Evolutionary conservation across 2,113 vertebrate species (phyloP).

Genomic region (Ciconia maguari): DNA sequence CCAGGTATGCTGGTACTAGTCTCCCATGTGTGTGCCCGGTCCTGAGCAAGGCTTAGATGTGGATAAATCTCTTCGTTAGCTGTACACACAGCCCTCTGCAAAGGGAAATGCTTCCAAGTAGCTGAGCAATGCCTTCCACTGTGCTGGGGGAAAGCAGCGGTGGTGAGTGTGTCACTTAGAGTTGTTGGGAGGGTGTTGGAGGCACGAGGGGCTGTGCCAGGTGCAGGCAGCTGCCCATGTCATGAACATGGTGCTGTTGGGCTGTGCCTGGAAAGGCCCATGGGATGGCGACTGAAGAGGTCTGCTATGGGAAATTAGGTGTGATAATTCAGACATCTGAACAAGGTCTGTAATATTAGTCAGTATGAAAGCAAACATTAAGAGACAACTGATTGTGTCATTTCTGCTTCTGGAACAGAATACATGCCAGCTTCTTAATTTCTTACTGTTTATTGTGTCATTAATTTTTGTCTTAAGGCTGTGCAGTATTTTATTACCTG

Average conservation of each 20-base stretch:
- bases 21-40: rapidly evolving
- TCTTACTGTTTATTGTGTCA: slow-evolving; percentile 8
- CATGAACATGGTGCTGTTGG: rapidly evolving
- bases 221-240: rapidly evolving
- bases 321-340: not conserved
- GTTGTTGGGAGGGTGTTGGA: too few relatives aligned
- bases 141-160: not conserved
- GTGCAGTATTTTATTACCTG: not conserved
- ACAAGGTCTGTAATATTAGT: not conserved
- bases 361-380: not conserved
- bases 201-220: rapidly evolving
- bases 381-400: not conserved
- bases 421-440: not conserved
- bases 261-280: not conserved
- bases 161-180: rapidly evolving
- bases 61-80: not conserved
- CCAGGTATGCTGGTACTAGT: not conserved
- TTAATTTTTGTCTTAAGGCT: slow-evolving; percentile 1
- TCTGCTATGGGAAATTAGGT: not conserved
- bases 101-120: too few relatives aligned
- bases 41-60: not conserved
- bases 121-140: not conserved
- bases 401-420: not conserved
- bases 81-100: not conserved
- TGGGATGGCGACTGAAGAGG: not conserved